Evolutionary conservation across 2,888 invertebrate species (phyloP), one percentile per base, ranked within the genome.

Genomic region (Gerris lacustris): DNA sequence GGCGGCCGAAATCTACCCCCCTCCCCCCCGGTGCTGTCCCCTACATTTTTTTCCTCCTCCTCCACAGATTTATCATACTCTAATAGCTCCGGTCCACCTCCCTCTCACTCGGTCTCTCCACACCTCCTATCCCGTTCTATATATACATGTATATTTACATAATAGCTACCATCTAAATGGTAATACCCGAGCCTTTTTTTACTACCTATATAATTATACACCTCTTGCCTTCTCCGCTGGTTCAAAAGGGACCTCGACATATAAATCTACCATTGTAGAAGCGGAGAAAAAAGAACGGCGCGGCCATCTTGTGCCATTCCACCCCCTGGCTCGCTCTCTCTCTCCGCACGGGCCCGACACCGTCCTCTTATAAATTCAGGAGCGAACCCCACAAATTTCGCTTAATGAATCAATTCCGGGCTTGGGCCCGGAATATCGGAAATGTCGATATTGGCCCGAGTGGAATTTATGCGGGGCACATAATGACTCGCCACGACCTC

Each of bases 161-260:
- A 73, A 73, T 73, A 73, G 72, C 72, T 69, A 15, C 67, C 70
- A 69, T 74, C 73, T 74, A 74, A 74, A 74, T 74, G 74, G 70
- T 74, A 74, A 74, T 73, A 73, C 67, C 11, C 67, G 44, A 55
- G 11, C 31, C 31, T 31, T 31, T 55, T 55, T 55, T 55, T 11
- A 11, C 9, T 55, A 17, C 66, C 66, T 2, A 66, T 66, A 45
- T 72, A 72, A 72, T 72, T 72, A 72, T 67, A 70, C 70, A 64
- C 70, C 72, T 66, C 69, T 66, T 69, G 44, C 67, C 67, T 55
- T 55, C 55, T 55, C 55, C 31, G 31, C 31, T 5, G 55, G 55
- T 55, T 15, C 9, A 55, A 55, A 55, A 15, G 55, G 55, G 15
- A 9, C 55, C 15, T 55, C 55, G 9, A 55, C 15, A 55, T 55